Evolutionary conservation across 1,140 invertebrate genomes (phyloP), one percentile per base, ranked within the genome.

Genomic region (Cydia fagiglandana): DNA sequence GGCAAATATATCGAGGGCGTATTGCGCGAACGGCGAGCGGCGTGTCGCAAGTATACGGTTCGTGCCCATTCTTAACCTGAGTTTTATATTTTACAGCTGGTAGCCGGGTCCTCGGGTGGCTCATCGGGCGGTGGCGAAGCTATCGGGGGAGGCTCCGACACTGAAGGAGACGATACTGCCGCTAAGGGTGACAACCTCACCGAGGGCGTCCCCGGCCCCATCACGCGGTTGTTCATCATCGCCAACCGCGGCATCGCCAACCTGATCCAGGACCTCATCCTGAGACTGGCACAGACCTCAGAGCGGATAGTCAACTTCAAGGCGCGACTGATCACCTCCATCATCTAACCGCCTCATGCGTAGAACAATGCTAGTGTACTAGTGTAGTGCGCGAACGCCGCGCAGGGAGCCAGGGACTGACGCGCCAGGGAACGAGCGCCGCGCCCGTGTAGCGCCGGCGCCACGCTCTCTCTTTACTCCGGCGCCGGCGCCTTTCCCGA

Each of bases 231-330:
- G 9, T 96, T 97, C 86, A 96, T 97, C 80, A 95, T 97, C 79
- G 96, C 96, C 80, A 97, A 97, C 88, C 93, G 96, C 80, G 96
- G 97, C 78, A 95, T 97, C 81, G 96, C 96, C 81, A 97, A 97
- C 89, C 94, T 97, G 80, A 95, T 97, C 77, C 96, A 97, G 89
- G 97, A 97, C 91, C 94, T 97, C 81, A 97, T 97, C 92, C 94
- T 97, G 94, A 96, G 97, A 85, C 94, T 97, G 85, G 96, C 97
- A 64, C 96, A 97, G 87, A 97, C 96, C 82, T 97, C 96, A 89
- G 96, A 97, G 91, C 95, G 96, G 90, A 96, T 97, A 93, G 96
- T 97, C 84, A 97, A 97, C 95, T 97, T 97, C 95, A 97, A 97
- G 93, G 97, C 97, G 84, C 95, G 96, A 94, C 94, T 97, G 80